Evolutionary conservation across 2,797 vertebrate genomes (phyloP).

Genomic region (Acipenser oxyrinchus): DNA sequence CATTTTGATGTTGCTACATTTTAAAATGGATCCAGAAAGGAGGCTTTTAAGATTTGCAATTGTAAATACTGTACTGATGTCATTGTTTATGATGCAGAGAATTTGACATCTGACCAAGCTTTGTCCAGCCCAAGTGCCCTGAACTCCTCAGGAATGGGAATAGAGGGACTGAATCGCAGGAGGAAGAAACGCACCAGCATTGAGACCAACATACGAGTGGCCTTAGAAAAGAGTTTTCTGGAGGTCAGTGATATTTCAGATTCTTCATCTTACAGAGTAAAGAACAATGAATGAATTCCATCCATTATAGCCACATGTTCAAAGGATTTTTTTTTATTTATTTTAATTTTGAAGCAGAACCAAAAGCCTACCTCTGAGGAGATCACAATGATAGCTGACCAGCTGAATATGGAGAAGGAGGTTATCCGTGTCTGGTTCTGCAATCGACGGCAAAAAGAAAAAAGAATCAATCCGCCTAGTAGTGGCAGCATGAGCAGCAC

Average conservation of each 20-base stretch:
- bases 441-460: constrained; percentile 97
- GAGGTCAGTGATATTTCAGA: constrained; percentile 68
- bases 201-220: constrained; percentile 99
- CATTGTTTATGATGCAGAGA: constrained; percentile 64
- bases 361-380: constrained; percentile 99
- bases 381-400: constrained; percentile 98
- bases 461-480: constrained; percentile 95
- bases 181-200: constrained; percentile 99
- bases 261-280: not conserved
- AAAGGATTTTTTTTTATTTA: not conserved
- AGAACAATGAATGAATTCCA: not conserved
- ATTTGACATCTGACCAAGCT: constrained; percentile 88
- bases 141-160: constrained; percentile 84
- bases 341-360: constrained; percentile 74
- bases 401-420: constrained; percentile 99
- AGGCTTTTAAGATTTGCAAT: no score
- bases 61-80: not conserved
- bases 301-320: constrained; percentile 22
- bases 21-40: no score
- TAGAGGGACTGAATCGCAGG: constrained; percentile 93
- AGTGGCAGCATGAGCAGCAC: constrained; percentile 77
- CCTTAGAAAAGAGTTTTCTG: constrained; percentile 99
- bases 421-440: constrained; percentile 99
- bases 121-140: constrained; percentile 92
- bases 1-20: no score